These are phyloP conservation scores for Trichopoda pennipes DNA, from an alignment of 2,888 invertebrate species.

Conservation along the genomic window DNA sequence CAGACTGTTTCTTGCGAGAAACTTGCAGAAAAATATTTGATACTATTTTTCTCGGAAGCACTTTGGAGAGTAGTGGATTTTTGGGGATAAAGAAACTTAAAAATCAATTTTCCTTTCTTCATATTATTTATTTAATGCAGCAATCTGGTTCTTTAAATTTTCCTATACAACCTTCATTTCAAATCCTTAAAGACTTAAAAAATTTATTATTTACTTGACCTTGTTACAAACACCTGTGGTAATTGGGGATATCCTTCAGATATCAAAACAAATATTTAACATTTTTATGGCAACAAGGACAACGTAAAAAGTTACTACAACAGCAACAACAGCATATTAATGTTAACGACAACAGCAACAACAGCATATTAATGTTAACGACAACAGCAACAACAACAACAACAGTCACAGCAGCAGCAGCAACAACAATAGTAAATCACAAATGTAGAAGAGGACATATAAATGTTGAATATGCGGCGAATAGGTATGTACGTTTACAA, in stretches of 20 bases:
- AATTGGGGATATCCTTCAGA: slow-evolving; percentile 58
- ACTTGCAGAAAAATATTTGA: no score
- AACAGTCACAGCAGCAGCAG: slow-evolving; percentile 13
- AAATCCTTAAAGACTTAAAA: slow-evolving; percentile 34
- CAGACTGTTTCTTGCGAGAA: no score
- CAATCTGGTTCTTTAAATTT: no score
- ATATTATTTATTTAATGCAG: no score
- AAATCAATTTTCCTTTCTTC: no score
- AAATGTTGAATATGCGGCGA: slow-evolving; percentile 42
- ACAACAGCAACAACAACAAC: slow-evolving; percentile 11
- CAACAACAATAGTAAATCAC: slow-evolving; percentile 35
- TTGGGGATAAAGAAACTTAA: no score
- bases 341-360: slow-evolving; percentile 15
- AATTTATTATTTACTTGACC: slow-evolving; percentile 40
- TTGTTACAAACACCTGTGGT: slow-evolving; percentile 65
- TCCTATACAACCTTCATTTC: background rate
- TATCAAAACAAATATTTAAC: slow-evolving; percentile 56
- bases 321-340: background rate
- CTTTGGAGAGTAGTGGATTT: no score
- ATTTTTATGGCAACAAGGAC: slow-evolving; percentile 52
- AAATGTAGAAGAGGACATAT: slow-evolving; percentile 45
- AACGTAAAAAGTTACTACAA: slow-evolving; percentile 39
- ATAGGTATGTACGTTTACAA: slow-evolving; percentile 58
- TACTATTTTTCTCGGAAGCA: no score
- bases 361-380: background rate